Evolutionary conservation across 2,113 vertebrate species (phyloP), one percentile per base, ranked within the genome.

Genomic region (Sorex fumeus): DNA sequence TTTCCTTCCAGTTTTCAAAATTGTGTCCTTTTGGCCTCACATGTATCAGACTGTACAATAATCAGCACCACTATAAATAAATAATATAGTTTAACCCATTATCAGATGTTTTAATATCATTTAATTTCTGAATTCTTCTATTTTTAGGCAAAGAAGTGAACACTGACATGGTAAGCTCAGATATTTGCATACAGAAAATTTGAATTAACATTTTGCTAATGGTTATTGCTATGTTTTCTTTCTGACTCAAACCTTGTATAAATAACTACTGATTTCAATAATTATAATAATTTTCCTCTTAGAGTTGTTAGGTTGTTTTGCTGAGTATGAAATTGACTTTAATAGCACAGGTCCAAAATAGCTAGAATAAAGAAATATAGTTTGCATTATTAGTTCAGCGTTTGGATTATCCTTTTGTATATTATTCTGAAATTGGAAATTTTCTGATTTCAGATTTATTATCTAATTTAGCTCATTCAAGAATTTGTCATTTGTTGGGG

Each of bases 51-150:
- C 57, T 23, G 4, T 50, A 50, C 57, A 60, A 60, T 23, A 60
- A 7, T 16, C 57, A 60, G 57, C 57, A 60, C 18, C 18, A 6
- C 57, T 23, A 23, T 21, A 60, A 60, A 19, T 60, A 21, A 60
- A 60, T 60, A 21, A 60, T 12, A 50, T 13, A 60, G 5, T 23
- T 60, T 60, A 60, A 16, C 57, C 57, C 8, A 23, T 53, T 43
- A 43, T 40, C 34, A 82, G 47, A 57, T 77, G 62, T 87, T 91
- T 96, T 91, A 45, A 69, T 85, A 36, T 71, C 3, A 70, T 89
- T 75, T 89, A 13, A 83, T 72, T 91, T 93, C 21, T 89, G 19
- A 91, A 85, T 87, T 77, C 47, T 96, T 95, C 72, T 81, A 40
- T 88, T 91, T 23, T 64, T 79, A 86, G 93, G 27, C 70, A 83